A percentile compares a stretch with the other conserved stretches of the same genome.
phyloP scores from a whole-genome alignment of 2,797 vertebrate species.

The Xiphophorus birchmanni region DNA sequence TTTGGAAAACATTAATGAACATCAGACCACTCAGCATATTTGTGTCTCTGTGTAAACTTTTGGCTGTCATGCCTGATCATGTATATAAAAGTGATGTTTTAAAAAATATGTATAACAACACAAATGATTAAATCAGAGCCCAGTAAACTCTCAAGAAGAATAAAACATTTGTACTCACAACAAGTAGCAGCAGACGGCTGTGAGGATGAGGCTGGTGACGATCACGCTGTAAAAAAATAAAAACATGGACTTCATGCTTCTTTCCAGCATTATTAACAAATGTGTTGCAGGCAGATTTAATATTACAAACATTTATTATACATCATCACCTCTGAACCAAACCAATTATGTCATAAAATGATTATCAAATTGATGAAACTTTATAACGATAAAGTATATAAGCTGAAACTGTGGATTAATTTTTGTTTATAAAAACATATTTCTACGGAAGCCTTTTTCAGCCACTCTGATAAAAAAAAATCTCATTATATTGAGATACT shows the following conservation, averaged over 20 bases:
- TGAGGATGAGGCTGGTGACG: slow-evolving; percentile 94
- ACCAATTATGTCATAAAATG: not conserved
- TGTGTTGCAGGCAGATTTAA: not conserved
- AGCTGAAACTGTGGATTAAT: not conserved
- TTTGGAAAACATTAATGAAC: not conserved
- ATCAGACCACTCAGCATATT: not conserved
- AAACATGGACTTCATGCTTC: not conserved
- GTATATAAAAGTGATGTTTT: not conserved
- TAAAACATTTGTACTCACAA: slow-evolving; percentile 85
- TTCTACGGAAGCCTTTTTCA: not conserved
- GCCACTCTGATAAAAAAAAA: too few relatives aligned
- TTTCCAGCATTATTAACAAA: not conserved
- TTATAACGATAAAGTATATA: not conserved
- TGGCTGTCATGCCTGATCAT: not conserved
- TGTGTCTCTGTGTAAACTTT: not conserved
- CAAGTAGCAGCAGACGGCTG: slow-evolving; percentile 94
- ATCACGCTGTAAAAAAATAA: slow-evolving; percentile 84
- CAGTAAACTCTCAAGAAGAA: not conserved
- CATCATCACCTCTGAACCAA: not conserved
- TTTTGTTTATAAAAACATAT: not conserved
- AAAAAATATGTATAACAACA: not conserved
- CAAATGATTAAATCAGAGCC: not conserved
- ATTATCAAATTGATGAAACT: not conserved
- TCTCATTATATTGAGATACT: too few relatives aligned
- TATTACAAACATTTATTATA: not conserved